These are phyloP conservation scores for Octopus sinensis DNA, from an alignment of 1,140 invertebrate genomes.

Conservation along the genomic window DNA sequence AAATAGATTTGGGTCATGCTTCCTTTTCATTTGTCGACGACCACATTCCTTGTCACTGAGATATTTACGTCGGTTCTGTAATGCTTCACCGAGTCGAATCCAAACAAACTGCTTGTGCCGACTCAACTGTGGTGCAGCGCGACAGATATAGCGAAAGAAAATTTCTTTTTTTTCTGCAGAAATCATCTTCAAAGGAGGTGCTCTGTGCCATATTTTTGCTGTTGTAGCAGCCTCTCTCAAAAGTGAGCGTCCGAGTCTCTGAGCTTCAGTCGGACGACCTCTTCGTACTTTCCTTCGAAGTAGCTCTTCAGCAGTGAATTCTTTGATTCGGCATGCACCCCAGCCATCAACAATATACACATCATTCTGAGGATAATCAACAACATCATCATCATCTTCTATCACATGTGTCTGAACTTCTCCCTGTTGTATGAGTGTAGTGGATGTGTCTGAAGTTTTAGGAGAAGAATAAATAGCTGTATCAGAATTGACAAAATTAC, in stretches of 20 bases:
- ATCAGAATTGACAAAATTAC: background rate
- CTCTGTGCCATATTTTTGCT: conserved; percentile 32
- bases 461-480: background rate
- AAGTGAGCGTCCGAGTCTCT: conserved; percentile 30
- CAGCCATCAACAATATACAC: conserved; percentile 11
- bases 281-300: conserved; percentile 27
- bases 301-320: conserved; percentile 26
- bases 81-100: conserved; percentile 33
- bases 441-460: background rate
- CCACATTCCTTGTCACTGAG: conserved; percentile 32
- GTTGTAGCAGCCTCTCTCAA: conserved; percentile 33
- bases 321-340: conserved; percentile 15
- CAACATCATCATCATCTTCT: background rate
- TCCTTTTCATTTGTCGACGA: conserved; percentile 22
- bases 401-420: background rate
- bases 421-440: background rate
- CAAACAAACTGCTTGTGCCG: conserved; percentile 26
- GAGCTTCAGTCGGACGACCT: conserved; percentile 29
- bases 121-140: conserved; percentile 30
- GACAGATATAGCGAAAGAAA: conserved; percentile 28
- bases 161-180: conserved; percentile 20
- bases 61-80: conserved; percentile 36
- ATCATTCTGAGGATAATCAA: background rate
- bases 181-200: conserved; percentile 31
- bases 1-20: background rate